Conservation (phyloP, 2,797 vertebrate genomes). For the Pachyuromys duprasi region DNA sequence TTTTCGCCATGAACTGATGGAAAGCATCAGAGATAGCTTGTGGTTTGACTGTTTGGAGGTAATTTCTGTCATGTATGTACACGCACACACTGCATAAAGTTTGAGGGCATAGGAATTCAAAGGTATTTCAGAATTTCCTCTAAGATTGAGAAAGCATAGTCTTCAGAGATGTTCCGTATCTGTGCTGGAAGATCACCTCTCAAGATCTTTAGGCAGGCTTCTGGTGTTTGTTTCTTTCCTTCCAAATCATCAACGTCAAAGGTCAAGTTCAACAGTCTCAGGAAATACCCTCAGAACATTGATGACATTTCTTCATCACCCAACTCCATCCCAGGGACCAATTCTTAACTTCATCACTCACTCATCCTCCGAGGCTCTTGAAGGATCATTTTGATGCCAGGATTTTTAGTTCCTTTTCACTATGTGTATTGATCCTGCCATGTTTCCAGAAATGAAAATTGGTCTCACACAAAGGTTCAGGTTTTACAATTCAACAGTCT, state of each 20-base stretch:
- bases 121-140: neutral
- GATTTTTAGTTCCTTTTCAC: slow-evolving; percentile 53
- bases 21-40: neutral
- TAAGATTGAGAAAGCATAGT: neutral
- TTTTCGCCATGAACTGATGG: slow-evolving; percentile 3
- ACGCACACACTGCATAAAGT: neutral
- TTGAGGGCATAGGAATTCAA: neutral
- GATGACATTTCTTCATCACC: neutral
- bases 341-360: neutral
- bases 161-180: neutral
- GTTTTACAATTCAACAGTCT: slow-evolving; percentile 41
- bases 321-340: neutral
- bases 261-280: slow-evolving; percentile 22
- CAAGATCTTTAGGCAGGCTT: neutral
- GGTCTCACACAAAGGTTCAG: slow-evolving; percentile 8
- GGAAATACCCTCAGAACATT: neutral
- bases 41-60: slow-evolving; percentile 28
- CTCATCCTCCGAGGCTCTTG: neutral
- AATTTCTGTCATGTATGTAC: slow-evolving; percentile 1
- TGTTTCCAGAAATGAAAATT: slow-evolving; percentile 34
- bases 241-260: neutral
- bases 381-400: slow-evolving; percentile 42
- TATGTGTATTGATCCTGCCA: slow-evolving; percentile 39
- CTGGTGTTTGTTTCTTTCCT: neutral
- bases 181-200: neutral